These are phyloP conservation scores for Hippocampus barbouri DNA, from an alignment of 2,113 vertebrate species.

Conservation along the genomic window DNA sequence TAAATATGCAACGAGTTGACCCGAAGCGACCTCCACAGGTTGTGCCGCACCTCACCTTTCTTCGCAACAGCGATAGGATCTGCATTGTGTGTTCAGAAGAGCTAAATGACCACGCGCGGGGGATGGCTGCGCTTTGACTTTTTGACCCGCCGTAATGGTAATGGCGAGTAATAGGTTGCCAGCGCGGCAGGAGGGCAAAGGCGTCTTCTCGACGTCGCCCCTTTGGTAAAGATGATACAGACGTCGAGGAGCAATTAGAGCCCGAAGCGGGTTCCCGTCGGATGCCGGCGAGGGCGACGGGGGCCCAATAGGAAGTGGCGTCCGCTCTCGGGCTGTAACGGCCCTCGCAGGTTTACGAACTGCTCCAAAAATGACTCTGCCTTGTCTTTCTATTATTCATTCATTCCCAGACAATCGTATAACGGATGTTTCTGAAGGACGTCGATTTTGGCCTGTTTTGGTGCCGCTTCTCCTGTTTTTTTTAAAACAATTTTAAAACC, in stretches of 20 bases:
- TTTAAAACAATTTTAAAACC: too few relatives aligned
- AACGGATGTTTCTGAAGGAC: conserved; percentile 28
- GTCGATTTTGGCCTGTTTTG: neutral
- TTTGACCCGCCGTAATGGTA: conserved; percentile 58
- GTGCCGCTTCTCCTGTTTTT: too few relatives aligned
- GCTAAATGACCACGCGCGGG: conserved; percentile 73
- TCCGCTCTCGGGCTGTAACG: conserved; percentile 39
- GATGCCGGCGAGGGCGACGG: conserved; percentile 45
- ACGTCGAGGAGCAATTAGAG: conserved; percentile 65
- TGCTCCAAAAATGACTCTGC: conserved; percentile 56
- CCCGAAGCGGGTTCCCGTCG: conserved; percentile 36
- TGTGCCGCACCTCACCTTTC: conserved; percentile 61
- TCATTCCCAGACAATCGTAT: conserved; percentile 41
- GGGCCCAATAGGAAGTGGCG: conserved; percentile 37
- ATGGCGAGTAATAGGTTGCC: conserved; percentile 73
- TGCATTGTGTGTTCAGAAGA: conserved; percentile 70
- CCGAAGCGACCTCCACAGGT: conserved; percentile 2
- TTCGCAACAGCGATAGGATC: conserved; percentile 66
- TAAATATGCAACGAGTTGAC: conserved; percentile 52
- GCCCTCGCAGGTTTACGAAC: conserved; percentile 41
- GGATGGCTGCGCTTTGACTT: conserved; percentile 64
- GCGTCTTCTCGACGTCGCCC: conserved; percentile 21
- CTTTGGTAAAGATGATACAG: conserved; percentile 52
- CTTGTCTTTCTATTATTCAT: conserved; percentile 65
- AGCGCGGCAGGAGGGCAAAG: conserved; percentile 47